Conservation (phyloP, 2,797 vertebrate genomes). For the Coregonus sp. region DNA sequence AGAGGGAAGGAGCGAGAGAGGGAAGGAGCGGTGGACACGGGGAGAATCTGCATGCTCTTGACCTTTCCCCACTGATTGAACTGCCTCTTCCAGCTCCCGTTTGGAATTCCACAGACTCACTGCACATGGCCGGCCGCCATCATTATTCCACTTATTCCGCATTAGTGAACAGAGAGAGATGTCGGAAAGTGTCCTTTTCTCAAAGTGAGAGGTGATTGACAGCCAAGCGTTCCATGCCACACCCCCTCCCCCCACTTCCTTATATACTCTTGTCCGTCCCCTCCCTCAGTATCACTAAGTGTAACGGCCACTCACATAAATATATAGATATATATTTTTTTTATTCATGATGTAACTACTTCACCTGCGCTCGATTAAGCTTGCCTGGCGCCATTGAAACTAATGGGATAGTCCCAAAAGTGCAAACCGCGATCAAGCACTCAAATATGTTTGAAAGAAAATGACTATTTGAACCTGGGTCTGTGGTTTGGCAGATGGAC, state of each 20-base stretch:
- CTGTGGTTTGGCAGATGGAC: no score
- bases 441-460: no score
- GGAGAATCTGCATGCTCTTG: slow-evolving; percentile 61
- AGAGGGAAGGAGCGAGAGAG: not conserved
- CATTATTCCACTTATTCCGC: slow-evolving; percentile 57
- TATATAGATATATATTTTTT: no score
- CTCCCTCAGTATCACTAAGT: not conserved
- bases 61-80: slow-evolving; percentile 78
- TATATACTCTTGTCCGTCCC: not conserved
- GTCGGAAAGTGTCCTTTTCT: slow-evolving; percentile 51
- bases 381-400: not conserved
- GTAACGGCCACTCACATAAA: not conserved
- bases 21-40: not conserved
- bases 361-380: no score
- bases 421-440: not conserved
- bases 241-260: slow-evolving; percentile 14
- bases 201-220: slow-evolving; percentile 63
- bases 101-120: slow-evolving; percentile 68
- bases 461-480: not conserved
- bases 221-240: slow-evolving; percentile 40
- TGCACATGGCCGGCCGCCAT: slow-evolving; percentile 41
- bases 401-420: not conserved
- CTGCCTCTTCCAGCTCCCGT: slow-evolving; percentile 66
- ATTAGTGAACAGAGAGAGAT: slow-evolving; percentile 58
- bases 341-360: no score